phyloP scores from a whole-genome alignment of 2,113 vertebrate species.

The Gorsachius goisagi region DNA sequence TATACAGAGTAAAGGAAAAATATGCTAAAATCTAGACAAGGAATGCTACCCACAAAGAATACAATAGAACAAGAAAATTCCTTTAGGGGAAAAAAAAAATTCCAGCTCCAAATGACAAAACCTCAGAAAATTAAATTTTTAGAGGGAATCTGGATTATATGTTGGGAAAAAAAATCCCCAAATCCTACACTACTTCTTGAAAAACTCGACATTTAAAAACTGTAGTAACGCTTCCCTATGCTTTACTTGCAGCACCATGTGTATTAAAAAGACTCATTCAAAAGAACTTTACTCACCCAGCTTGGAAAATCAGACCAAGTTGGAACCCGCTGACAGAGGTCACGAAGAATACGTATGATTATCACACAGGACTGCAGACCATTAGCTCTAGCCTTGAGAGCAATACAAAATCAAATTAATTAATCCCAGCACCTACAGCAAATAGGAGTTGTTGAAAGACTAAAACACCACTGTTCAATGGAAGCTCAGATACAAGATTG shows the following conservation, averaged over 20 bases:
- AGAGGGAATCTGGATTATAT: not conserved
- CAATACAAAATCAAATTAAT: constrained; percentile 87
- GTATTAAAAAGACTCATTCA: not conserved
- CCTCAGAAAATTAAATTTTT: not conserved
- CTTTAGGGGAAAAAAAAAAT: not conserved
- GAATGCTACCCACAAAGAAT: not conserved
- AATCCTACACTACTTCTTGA: not conserved
- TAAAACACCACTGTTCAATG: constrained; percentile 96
- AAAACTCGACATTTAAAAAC: not conserved
- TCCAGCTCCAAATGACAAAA: not conserved
- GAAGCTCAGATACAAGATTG: constrained; percentile 85
- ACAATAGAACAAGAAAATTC: not conserved
- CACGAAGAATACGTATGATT: constrained; percentile 97
- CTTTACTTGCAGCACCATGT: not conserved
- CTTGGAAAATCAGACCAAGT: constrained; percentile 97
- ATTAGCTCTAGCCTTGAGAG: constrained; percentile 99
- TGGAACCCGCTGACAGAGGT: constrained; percentile 95
- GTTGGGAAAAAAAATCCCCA: no score
- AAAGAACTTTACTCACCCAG: constrained; percentile 86
- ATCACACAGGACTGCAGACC: constrained; percentile 98
- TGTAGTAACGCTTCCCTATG: not conserved
- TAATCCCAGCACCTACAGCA: constrained; percentile 59
- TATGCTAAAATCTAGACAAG: not conserved
- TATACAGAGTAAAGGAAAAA: not conserved
- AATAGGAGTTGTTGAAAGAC: constrained; percentile 80